Evolutionary conservation across 2,888 invertebrate species (phyloP), one percentile per base, ranked within the genome.

Genomic region (Sinelater perroti): DNA sequence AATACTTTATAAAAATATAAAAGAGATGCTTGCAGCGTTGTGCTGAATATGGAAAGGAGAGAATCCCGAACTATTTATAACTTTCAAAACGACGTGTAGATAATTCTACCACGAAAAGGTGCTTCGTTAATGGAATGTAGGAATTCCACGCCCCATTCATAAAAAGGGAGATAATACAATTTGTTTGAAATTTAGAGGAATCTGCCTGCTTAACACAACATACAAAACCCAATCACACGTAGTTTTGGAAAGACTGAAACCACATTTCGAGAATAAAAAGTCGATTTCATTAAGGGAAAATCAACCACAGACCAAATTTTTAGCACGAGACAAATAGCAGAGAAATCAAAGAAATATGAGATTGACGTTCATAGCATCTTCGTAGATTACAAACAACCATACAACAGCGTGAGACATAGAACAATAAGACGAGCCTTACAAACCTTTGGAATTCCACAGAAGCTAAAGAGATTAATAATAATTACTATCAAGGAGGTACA

Each of bases 81-180:
- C n/a, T n/a, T n/a, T n/a, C n/a, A n/a, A n/a, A n/a, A n/a, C n/a
- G n/a, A n/a, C n/a, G n/a, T n/a, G n/a, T n/a, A n/a, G n/a, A n/a
- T n/a, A n/a, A n/a, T n/a, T n/a, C n/a, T n/a, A n/a, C n/a, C n/a
- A n/a, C n/a, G 18, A 40, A 14, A 24, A 40, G 13, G 13, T 38
- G 20, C 38, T 20, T 8, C 3, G 10, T 2, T 18, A 5, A 40
- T 21, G 40, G 21, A 40, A 21, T 10, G 21, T 24, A 40, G 21
- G 20, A 11, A 10, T 40, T 2, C 4, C 21, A 10, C 14, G 21
- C 21, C 40, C 38, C 20, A 20, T 21, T 21, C 11, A 40, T 21
- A 40, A 40, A 40, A 40, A 40, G 11, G 21, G 40, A 18, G 21
- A 40, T 20, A 20, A 40, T 11, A 10, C 18, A 17, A 6, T 18